phyloP scores from a whole-genome alignment of 2,888 invertebrate genomes.

The Oscheius sp. region DNA sequence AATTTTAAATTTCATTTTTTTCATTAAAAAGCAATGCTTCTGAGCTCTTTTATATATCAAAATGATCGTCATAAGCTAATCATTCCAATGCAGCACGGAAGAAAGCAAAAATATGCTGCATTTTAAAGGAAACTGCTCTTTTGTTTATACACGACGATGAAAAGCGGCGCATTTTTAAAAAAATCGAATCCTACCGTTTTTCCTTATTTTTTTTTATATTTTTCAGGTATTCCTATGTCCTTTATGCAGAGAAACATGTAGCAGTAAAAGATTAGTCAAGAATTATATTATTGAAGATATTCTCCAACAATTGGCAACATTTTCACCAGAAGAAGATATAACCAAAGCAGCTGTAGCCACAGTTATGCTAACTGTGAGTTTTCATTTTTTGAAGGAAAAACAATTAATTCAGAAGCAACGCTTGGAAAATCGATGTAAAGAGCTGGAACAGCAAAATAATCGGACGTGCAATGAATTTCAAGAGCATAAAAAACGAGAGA shows the following conservation, averaged over 20 bases:
- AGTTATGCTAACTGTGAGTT: conserved; percentile 16
- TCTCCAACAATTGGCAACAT: conserved; percentile 14
- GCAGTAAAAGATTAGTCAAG: conserved; percentile 12
- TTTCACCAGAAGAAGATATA: conserved; percentile 9
- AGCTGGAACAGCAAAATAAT: conserved; percentile 32
- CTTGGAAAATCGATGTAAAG: conserved; percentile 27
- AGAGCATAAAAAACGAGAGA: conserved; percentile 31
- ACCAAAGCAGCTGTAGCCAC: conserved; percentile 1
- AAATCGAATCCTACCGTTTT: too few relatives aligned
- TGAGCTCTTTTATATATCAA: too few relatives aligned
- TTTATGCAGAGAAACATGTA: conserved; percentile 33
- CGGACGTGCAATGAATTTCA: conserved; percentile 8
- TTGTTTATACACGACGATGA: too few relatives aligned
- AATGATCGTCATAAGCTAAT: too few relatives aligned
- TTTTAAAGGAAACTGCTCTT: too few relatives aligned
- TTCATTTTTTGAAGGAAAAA: not conserved
- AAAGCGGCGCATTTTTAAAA: too few relatives aligned
- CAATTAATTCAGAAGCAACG: conserved; percentile 29
- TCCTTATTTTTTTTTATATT: not conserved
- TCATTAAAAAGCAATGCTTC: too few relatives aligned
- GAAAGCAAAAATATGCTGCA: too few relatives aligned
- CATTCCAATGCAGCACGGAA: too few relatives aligned
- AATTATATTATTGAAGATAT: conserved; percentile 38
- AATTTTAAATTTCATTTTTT: too few relatives aligned
- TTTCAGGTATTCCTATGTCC: conserved; percentile 37